Evolutionary conservation across 2,797 vertebrate genomes (phyloP).

Genomic region (Propithecus deckenii): DNA sequence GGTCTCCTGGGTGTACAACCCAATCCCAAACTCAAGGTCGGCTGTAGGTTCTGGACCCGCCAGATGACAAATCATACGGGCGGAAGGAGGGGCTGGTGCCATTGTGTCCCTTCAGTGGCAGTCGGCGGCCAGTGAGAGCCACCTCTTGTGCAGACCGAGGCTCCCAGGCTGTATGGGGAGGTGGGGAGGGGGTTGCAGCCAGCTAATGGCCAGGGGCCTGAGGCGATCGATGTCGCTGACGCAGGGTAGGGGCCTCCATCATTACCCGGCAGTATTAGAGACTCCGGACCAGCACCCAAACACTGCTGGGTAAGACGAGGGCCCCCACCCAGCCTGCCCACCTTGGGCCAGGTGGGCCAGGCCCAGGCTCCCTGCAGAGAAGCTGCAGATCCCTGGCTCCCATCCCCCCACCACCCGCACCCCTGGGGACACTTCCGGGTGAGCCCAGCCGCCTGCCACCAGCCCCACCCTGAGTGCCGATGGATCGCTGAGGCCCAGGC

Average conservation of each 20-base stretch:
- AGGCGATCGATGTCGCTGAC: not conserved
- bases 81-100: slow-evolving; percentile 20
- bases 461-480: not conserved
- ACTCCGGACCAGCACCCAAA: slow-evolving; percentile 77
- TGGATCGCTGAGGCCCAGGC: not conserved
- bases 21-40: not conserved
- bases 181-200: no score
- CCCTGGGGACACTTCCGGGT: slow-evolving; percentile 72
- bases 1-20: not conserved
- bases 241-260: slow-evolving; percentile 75
- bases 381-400: slow-evolving; percentile 1
- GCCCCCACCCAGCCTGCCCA: slow-evolving; percentile 63
- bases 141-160: not conserved
- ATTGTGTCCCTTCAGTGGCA: slow-evolving; percentile 49
- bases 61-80: slow-evolving; percentile 54
- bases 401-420: slow-evolving; percentile 45
- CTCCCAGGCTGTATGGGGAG: not conserved
- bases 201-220: not conserved
- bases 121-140: not conserved
- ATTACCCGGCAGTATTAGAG: slow-evolving; percentile 83
- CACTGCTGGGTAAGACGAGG: slow-evolving; percentile 80
- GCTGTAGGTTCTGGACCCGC: not conserved
- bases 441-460: slow-evolving; percentile 7
- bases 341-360: not conserved
- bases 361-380: not conserved